Evolutionary conservation across 2,113 vertebrate genomes (phyloP).

Genomic region (Excalfactoria chinensis): DNA sequence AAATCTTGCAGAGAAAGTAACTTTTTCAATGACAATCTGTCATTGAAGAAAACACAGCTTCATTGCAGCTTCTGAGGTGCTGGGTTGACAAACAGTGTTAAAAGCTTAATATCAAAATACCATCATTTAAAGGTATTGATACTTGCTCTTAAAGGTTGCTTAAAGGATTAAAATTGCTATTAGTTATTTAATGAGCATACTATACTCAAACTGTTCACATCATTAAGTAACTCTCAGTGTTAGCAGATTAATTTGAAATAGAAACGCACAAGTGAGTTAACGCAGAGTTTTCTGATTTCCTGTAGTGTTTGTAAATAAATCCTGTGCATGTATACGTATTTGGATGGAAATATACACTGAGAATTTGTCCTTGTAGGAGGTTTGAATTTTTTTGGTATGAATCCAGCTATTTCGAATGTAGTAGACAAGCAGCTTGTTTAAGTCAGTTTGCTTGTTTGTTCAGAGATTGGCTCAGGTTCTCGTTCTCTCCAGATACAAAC

Average conservation of each 20-base stretch:
- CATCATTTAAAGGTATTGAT: background rate
- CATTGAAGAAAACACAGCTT: background rate
- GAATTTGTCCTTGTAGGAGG: background rate
- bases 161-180: background rate
- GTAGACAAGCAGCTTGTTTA: background rate
- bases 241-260: background rate
- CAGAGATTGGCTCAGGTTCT: background rate
- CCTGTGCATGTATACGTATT: background rate
- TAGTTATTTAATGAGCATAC: background rate
- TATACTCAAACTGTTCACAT: background rate
- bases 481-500: background rate
- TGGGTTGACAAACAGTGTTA: background rate
- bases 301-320: background rate
- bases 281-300: background rate
- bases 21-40: background rate
- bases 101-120: background rate
- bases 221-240: background rate
- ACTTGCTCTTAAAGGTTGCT: background rate
- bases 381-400: conserved; percentile 17
- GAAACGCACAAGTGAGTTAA: background rate
- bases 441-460: background rate
- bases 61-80: background rate
- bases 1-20: background rate
- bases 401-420: background rate
- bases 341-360: background rate